Percentiles rank a stretch among this genome's conserved stretches.
phyloP scores from a whole-genome alignment of 2,113 vertebrate genomes.

The mouse (Mus musculus) region DNA sequence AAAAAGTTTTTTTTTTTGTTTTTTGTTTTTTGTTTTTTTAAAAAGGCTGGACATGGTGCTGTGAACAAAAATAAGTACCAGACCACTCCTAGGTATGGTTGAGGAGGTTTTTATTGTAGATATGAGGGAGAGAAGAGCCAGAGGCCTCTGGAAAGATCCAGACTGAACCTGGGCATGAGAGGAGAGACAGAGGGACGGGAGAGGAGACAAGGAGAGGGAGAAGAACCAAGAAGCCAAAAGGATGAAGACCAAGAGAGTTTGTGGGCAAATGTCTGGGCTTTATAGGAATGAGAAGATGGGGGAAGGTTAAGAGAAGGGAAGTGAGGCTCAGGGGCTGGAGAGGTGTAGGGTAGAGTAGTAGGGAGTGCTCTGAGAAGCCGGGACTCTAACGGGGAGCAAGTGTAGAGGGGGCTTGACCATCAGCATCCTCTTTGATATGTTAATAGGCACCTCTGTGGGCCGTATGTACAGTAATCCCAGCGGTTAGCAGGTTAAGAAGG shows the following conservation, averaged over 20 bases:
- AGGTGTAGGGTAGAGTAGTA: neutral
- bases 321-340: neutral
- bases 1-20: too few species aligned
- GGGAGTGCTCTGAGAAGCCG: too few species aligned
- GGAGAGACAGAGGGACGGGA: neutral
- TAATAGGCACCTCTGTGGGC: neutral
- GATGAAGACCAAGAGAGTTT: neutral
- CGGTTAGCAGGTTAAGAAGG: neutral
- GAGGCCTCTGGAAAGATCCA: neutral
- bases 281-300: too few species aligned
- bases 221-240: neutral
- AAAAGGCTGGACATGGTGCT: neutral
- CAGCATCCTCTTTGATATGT: neutral
- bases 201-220: neutral
- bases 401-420: too few species aligned
- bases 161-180: neutral
- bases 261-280: neutral
- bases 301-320: neutral
- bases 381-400: neutral
- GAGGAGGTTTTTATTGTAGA: neutral
- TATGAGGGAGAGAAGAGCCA: neutral
- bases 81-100: neutral
- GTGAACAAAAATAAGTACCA: neutral
- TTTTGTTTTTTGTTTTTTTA: too few species aligned
- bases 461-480: neutral